A percentile compares a stretch with the other conserved stretches of the same genome.
Conservation (phyloP, 2,888 invertebrate genomes). For the Drosophila rubida region DNA sequence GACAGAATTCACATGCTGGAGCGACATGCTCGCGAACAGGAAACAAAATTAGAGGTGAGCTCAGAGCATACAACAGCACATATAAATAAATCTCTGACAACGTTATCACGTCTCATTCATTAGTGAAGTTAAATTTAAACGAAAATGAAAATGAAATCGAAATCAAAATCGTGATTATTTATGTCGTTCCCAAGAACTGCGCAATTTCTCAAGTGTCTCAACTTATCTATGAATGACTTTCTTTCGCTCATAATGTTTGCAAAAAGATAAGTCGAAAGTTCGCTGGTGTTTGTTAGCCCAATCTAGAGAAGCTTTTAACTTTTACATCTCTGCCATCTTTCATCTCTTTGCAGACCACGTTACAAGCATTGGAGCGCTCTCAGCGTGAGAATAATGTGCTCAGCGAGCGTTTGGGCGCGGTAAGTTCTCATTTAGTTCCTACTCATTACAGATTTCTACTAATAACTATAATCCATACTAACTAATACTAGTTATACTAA, state of each 20-base stretch:
- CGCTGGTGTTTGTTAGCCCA: not conserved
- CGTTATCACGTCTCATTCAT: constrained; percentile 57
- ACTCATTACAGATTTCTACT: not conserved
- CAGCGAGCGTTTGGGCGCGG: constrained; percentile 89
- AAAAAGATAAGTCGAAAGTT: constrained; percentile 29
- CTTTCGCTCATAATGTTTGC: constrained; percentile 42
- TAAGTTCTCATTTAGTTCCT: constrained; percentile 74
- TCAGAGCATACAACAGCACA: constrained; percentile 8
- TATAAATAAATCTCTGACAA: constrained; percentile 6
- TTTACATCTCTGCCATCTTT: constrained; percentile 9
- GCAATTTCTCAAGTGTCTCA: constrained; percentile 65
- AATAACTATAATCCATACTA: not conserved
- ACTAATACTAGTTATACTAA: not conserved
- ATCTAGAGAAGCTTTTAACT: constrained; percentile 12
- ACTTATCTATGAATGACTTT: constrained; percentile 65
- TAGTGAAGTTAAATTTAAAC: constrained; percentile 27
- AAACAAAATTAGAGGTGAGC: constrained; percentile 85
- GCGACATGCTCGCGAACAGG: constrained; percentile 92
- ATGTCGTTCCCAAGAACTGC: constrained; percentile 56
- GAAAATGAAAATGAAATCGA: constrained; percentile 22
- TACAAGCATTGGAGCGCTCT: constrained; percentile 89
- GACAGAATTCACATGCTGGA: constrained; percentile 95
- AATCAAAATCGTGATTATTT: constrained; percentile 66
- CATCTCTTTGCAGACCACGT: constrained; percentile 85
- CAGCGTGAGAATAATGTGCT: constrained; percentile 90